Evolutionary conservation across 2,113 vertebrate genomes (phyloP).

Genomic region (Laterallus jamaicensis): DNA sequence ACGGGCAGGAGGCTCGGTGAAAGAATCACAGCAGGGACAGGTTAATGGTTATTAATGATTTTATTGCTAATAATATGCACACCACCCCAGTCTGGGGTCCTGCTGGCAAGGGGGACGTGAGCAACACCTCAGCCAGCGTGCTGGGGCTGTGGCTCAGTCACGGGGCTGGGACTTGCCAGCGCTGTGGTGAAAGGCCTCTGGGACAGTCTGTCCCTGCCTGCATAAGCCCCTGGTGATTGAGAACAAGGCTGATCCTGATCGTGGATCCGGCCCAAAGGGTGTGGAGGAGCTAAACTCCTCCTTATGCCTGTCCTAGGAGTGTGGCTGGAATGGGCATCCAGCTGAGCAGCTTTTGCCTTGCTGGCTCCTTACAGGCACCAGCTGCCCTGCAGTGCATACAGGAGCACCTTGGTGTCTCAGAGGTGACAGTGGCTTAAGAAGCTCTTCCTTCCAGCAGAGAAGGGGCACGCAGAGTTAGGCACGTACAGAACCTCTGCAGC

Average conservation of each 20-base stretch:
- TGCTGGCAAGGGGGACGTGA: neutral
- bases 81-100: neutral
- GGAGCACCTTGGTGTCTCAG: fast-evolving
- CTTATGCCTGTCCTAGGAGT: fast-evolving
- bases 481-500: neutral
- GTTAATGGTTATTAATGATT: neutral
- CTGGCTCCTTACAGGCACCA: neutral
- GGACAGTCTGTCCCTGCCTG: neutral
- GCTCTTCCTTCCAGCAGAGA: neutral
- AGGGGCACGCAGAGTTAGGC: neutral
- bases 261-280: fast-evolving
- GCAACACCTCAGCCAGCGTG: fast-evolving
- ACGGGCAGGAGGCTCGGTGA: neutral
- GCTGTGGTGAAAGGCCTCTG: neutral
- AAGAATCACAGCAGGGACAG: neutral
- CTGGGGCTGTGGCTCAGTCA: too few relatives aligned
- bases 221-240: fast-evolving
- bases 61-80: neutral
- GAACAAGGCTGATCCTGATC: neutral
- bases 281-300: neutral
- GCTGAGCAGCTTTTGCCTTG: neutral
- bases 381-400: fast-evolving
- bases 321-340: fast-evolving
- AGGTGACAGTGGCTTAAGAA: neutral
- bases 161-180: fast-evolving